Percentiles rank a stretch among this genome's conserved stretches.
Evolutionary conservation across 2,888 invertebrate genomes (phyloP).

Genomic region (Tipula lateralis): DNA sequence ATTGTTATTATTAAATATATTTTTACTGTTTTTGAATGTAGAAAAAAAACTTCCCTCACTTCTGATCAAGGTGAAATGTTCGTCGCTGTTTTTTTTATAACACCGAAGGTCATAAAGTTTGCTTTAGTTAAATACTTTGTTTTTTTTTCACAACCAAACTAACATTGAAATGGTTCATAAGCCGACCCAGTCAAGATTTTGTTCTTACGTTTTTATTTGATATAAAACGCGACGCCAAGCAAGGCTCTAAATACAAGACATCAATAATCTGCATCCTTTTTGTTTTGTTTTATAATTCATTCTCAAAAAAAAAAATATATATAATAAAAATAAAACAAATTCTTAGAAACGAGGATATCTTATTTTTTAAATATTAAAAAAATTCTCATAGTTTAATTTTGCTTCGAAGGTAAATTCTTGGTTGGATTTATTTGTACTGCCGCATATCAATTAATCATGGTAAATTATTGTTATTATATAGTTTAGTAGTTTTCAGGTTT

Average conservation of each 20-base stretch:
- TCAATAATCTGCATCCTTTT: constrained; percentile 15
- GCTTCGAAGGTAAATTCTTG: background rate
- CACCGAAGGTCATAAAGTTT: constrained; percentile 11
- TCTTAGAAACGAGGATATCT: background rate
- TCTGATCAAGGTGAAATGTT: constrained; percentile 24
- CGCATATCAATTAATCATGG: constrained; percentile 20
- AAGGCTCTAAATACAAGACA: background rate
- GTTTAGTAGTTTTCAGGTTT: constrained; percentile 6
- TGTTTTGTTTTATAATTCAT: constrained; percentile 14
- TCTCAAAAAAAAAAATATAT: background rate
- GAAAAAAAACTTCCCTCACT: background rate
- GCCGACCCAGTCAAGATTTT: background rate
- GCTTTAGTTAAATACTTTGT: background rate
- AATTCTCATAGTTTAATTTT: constrained; percentile 26
- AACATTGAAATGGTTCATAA: background rate
- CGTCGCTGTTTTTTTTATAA: background rate
- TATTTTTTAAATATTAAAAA: constrained; percentile 12
- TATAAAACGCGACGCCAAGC: background rate
- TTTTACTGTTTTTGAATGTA: constrained; percentile 19
- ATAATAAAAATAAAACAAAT: background rate
- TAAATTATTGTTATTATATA: constrained; percentile 29
- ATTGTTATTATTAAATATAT: background rate
- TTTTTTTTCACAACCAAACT: background rate
- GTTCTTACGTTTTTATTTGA: background rate
- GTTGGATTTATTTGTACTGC: background rate